Conservation (phyloP, 2,113 vertebrate species). For the Polypterus bichir region DNA sequence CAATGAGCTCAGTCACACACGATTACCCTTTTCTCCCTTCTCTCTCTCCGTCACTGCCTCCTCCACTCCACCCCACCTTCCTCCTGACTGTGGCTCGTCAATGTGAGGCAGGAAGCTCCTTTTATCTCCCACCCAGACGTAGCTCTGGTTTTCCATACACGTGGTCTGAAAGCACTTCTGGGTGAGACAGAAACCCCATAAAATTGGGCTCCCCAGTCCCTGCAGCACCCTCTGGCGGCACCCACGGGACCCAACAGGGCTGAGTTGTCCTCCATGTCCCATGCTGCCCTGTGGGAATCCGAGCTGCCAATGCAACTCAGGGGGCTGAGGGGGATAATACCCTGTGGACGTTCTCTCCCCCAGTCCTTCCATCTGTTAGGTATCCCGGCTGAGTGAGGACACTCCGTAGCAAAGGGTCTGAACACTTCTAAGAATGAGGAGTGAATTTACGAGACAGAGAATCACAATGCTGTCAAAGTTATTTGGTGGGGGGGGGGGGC, state of each 20-base stretch:
- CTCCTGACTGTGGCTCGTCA: no score
- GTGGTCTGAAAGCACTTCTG: no score
- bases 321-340: neutral
- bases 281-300: no score
- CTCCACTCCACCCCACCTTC: neutral
- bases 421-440: neutral
- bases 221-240: no score
- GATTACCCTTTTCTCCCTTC: neutral
- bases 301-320: no score
- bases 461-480: neutral
- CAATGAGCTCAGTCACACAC: neutral
- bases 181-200: no score
- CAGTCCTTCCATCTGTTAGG: neutral
- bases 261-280: no score
- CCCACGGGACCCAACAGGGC: no score
- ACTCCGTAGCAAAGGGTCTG: neutral
- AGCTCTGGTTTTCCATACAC: no score
- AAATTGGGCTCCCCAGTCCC: neutral
- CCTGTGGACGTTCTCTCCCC: neutral
- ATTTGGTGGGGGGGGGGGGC: neutral
- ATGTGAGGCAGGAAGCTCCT: no score
- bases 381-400: neutral
- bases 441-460: neutral
- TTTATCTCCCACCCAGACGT: neutral
- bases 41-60: conserved; percentile 1